Conservation (phyloP, 53 echinoderm and acorn worm genomes). For the Patiria pectinifera region DNA sequence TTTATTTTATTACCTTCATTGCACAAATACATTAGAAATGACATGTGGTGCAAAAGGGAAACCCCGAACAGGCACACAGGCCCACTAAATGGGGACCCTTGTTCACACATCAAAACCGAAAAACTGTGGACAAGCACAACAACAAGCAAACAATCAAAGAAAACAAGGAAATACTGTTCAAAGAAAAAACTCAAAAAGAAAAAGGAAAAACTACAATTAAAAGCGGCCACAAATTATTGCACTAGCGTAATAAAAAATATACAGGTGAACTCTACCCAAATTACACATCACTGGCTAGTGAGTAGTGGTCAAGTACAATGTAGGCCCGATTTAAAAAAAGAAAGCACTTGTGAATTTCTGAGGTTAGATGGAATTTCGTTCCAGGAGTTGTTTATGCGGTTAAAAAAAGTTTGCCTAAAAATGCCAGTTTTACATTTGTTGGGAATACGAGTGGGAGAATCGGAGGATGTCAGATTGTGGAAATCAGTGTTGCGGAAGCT, state of each 20-base stretch:
- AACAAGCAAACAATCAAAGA: background rate
- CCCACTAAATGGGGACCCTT: background rate
- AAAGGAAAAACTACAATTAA: background rate
- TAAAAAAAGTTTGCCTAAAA: constrained; percentile 22
- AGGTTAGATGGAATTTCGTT: constrained; percentile 20
- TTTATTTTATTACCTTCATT: background rate
- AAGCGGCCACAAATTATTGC: background rate
- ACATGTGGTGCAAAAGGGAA: background rate
- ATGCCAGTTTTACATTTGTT: constrained; percentile 25
- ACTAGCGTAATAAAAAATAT: background rate
- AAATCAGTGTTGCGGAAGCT: constrained; percentile 7
- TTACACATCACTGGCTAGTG: background rate
- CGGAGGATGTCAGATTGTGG: constrained; percentile 1
- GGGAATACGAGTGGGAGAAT: background rate
- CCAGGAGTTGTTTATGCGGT: background rate
- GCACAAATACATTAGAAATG: background rate
- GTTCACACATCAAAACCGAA: background rate
- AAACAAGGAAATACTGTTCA: background rate
- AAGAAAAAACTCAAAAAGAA: background rate
- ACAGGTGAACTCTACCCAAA: background rate
- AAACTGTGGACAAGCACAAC: background rate
- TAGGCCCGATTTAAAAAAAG: background rate
- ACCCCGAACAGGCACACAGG: constrained; percentile 2
- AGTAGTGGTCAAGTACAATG: background rate
- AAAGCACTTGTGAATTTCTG: background rate